Evolutionary conservation across 2,797 vertebrate genomes (phyloP), one percentile per base, ranked within the genome.

Genomic region (Scarus forsteni): DNA sequence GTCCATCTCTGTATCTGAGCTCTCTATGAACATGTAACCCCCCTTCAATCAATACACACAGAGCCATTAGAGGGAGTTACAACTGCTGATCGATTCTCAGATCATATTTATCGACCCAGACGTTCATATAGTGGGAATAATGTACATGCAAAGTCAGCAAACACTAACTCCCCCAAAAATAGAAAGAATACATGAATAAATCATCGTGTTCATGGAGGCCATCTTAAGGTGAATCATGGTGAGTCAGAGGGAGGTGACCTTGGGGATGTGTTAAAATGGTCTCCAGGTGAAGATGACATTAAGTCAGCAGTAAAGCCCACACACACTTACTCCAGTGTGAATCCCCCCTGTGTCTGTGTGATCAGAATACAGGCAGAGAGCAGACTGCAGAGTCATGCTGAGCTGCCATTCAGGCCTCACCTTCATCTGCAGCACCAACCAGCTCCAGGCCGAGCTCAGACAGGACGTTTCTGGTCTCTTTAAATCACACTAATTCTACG

Each of bases 371-470:
- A 68, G 61, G 19, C 67, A 64, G 71, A 3, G 66, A 40, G 43
- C 64, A 81, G 76, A 85, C 73, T 89, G 88, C 88, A 86, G 78
- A 83, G 88, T 92, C 88, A 89, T 54, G 55, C 66, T 77, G 75
- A 60, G 64, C 66, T 42, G 53, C 74, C 70, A 15, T 39, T 73
- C 51, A 48, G 62, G 70, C 58, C 79, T 85, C 71, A 58, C 71
- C 77, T 86, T 81, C 63, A 60, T 83, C 80, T 80, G 80, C 81
- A 86, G 70, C 12, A 69, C 43, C 69, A 72, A 61, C 84, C 79
- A 83, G 73, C 66, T 66, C 27, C 42, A 58, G 60, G 58, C 45
- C 50, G 0, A 43, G 49, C 53, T 79, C 76, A 74, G 58, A 61
- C 57, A 56, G 69, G 63, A 80, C 80, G 68, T 65, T 54, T 73